These are phyloP conservation scores for Pachypanchax playfairii DNA, from an alignment of 2,113 vertebrate genomes.

Conservation along the genomic window DNA sequence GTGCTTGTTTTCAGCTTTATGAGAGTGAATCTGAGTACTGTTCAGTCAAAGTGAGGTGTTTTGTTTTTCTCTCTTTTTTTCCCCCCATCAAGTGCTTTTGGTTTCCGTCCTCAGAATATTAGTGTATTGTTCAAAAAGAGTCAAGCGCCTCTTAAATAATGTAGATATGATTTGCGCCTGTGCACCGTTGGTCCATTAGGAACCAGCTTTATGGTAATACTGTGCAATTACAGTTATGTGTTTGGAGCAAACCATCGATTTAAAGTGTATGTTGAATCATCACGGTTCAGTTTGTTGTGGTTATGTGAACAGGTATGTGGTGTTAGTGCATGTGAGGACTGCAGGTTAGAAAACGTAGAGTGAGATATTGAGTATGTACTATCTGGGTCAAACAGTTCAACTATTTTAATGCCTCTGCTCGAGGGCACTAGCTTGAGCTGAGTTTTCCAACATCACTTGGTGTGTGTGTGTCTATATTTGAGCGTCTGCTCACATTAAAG, in stretches of 20 bases:
- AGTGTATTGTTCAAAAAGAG: conserved; percentile 58
- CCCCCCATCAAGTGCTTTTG: conserved; percentile 25
- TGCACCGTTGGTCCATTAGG: conserved; percentile 53
- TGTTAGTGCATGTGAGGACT: background rate
- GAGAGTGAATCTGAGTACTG: conserved; percentile 18
- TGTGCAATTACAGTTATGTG: conserved; percentile 44
- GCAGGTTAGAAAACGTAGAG: conserved; percentile 13
- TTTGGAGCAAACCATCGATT: conserved; percentile 30
- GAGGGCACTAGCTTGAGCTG: conserved; percentile 29
- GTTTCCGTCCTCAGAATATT: conserved; percentile 35
- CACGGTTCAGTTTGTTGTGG: conserved; percentile 24
- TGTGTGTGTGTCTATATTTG: background rate
- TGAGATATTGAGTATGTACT: conserved; percentile 20
- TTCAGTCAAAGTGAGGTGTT: conserved; percentile 27
- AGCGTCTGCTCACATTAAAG: conserved; percentile 17
- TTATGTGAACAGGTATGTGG: conserved; percentile 7
- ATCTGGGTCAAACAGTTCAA: conserved; percentile 44
- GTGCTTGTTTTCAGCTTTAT: conserved; percentile 32
- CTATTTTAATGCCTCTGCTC: conserved; percentile 54
- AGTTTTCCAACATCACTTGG: conserved; percentile 2
- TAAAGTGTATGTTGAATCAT: conserved; percentile 27
- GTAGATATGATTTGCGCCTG: conserved; percentile 58
- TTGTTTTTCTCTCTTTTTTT: conserved; percentile 18
- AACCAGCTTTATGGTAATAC: conserved; percentile 47
- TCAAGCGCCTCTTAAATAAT: conserved; percentile 61